phyloP scores from a whole-genome alignment of 1,140 invertebrate genomes.

The Orius insidiosus region DNA sequence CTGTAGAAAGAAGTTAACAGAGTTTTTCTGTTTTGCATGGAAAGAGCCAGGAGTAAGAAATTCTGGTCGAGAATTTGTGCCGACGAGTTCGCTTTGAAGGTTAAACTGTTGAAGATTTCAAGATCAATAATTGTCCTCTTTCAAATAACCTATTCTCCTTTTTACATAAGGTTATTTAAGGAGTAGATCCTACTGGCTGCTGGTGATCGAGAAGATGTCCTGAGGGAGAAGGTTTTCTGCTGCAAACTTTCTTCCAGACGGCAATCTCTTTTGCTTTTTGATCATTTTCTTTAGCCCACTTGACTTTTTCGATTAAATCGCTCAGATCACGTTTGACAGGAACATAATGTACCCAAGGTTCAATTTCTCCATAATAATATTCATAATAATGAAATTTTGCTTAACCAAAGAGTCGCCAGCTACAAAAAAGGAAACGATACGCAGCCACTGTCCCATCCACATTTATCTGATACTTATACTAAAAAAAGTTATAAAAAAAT shows the following conservation, averaged over 20 bases:
- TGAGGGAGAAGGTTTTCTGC: constrained; percentile 67
- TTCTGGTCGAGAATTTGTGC: too few relatives aligned
- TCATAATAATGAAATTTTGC: constrained; percentile 87
- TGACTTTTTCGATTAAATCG: constrained; percentile 60
- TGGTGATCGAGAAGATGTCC: too few relatives aligned
- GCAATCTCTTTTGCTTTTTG: constrained; percentile 50
- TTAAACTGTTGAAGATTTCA: too few relatives aligned
- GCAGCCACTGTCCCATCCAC: constrained; percentile 93
- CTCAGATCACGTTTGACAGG: constrained; percentile 63
- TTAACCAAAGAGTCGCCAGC: constrained; percentile 71
- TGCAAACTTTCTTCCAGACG: constrained; percentile 50
- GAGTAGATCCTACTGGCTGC: too few relatives aligned
- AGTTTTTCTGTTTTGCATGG: too few relatives aligned
- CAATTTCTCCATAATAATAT: constrained; percentile 71
- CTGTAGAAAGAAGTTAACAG: too few relatives aligned
- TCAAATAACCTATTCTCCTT: too few relatives aligned
- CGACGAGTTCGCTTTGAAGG: too few relatives aligned
- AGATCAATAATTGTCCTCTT: too few relatives aligned
- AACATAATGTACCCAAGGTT: constrained; percentile 66
- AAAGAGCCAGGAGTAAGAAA: too few relatives aligned
- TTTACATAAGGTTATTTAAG: too few relatives aligned
- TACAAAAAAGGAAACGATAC: constrained; percentile 82
- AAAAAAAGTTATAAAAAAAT: too few relatives aligned
- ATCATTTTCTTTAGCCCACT: constrained; percentile 69
- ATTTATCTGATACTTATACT: constrained; percentile 93